Conservation (phyloP, 2,888 invertebrate genomes). For the Perizoma flavofasciatum region DNA sequence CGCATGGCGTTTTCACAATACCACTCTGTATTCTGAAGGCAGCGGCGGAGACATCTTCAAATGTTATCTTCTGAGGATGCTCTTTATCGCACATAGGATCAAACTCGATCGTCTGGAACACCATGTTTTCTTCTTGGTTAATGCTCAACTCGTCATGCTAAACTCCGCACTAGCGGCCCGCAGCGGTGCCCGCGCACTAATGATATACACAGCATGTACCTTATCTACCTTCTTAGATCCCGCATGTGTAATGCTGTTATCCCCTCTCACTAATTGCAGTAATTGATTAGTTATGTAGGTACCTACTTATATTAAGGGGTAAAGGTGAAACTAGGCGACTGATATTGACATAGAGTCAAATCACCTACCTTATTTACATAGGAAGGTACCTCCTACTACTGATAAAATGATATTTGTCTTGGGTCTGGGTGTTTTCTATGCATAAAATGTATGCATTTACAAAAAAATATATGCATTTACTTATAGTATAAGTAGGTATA, state of each 20-base stretch:
- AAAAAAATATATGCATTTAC: too few relatives aligned
- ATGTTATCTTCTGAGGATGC: constrained; percentile 88
- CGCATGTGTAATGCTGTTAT: background rate
- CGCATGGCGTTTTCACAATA: constrained; percentile 93
- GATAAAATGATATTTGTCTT: background rate
- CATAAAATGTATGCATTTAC: too few relatives aligned
- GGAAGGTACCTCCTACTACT: too few relatives aligned
- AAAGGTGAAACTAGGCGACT: constrained; percentile 41
- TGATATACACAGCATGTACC: constrained; percentile 27
- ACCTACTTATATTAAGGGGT: constrained; percentile 39
- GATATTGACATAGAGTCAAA: background rate
- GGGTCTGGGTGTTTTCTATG: too few relatives aligned
- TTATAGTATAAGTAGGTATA: too few relatives aligned
- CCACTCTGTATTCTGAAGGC: constrained; percentile 94
- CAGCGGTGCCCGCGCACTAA: constrained; percentile 38
- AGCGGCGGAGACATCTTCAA: constrained; percentile 95
- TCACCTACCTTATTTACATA: too few relatives aligned
- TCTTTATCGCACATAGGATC: constrained; percentile 87
- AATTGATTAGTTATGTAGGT: constrained; percentile 3
- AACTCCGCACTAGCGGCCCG: constrained; percentile 22
- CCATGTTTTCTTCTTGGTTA: constrained; percentile 51
- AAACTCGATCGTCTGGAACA: constrained; percentile 73
- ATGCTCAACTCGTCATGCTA: constrained; percentile 19
- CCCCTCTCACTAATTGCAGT: background rate
- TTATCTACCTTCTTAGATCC: too few relatives aligned